phyloP scores from a whole-genome alignment of 92 coral and sea anemone genomes.

The Bergia puertoricense region DNA sequence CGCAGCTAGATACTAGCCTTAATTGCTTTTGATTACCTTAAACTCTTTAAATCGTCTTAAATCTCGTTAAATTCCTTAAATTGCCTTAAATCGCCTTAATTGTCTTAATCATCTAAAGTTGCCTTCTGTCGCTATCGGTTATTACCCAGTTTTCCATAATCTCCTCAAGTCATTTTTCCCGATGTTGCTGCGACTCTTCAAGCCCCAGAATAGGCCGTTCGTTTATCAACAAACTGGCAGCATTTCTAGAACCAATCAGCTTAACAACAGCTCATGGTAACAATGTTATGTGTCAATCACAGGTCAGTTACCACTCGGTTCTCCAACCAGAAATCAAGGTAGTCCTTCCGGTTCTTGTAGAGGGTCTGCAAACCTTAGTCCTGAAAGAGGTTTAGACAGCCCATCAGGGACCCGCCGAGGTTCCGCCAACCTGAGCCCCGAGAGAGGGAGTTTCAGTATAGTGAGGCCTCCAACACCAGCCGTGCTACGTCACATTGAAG shows the following conservation, averaged over 20 bases:
- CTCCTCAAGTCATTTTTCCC: too few relatives aligned
- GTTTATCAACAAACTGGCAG: not conserved
- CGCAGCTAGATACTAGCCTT: too few relatives aligned
- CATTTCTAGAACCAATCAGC: not conserved
- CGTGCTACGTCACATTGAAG: slow-evolving; percentile 41
- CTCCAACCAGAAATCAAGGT: not conserved
- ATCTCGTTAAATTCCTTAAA: too few relatives aligned
- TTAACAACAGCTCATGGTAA: not conserved
- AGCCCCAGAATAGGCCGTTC: too few relatives aligned
- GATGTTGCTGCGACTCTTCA: too few relatives aligned
- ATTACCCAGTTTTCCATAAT: too few relatives aligned
- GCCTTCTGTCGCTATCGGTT: too few relatives aligned
- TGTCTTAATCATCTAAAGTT: too few relatives aligned
- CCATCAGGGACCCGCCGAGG: slow-evolving; percentile 4
- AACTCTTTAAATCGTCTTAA: too few relatives aligned
- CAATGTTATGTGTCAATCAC: not conserved
- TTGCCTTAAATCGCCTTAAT: too few relatives aligned
- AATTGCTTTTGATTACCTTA: too few relatives aligned
- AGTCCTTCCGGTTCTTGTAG: not conserved
- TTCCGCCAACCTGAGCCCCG: slow-evolving; percentile 38
- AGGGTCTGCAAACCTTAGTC: slow-evolving; percentile 19
- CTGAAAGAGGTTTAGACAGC: slow-evolving; percentile 8
- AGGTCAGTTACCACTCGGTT: slow-evolving; percentile 10
- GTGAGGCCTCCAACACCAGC: slow-evolving; percentile 39
- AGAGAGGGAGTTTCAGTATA: slow-evolving; percentile 21